Evolutionary conservation across 2,888 invertebrate genomes (phyloP).

Genomic region (Brenthis daphne): DNA sequence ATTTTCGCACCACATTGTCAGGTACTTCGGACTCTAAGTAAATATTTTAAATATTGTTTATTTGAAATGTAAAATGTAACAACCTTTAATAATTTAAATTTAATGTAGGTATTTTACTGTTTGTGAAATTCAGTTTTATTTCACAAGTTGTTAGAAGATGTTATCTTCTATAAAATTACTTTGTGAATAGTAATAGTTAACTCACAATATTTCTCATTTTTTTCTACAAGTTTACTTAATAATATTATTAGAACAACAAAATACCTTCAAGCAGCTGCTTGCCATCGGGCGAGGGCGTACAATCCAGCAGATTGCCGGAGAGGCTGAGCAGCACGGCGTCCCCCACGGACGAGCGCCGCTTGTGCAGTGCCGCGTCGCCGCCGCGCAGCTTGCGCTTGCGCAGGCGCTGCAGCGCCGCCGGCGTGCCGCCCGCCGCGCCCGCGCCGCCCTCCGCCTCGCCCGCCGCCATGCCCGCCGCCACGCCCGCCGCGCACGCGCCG

Average conservation of each 20-base stretch:
- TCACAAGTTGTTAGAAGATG: neutral
- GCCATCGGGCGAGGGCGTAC: slow-evolving; percentile 91
- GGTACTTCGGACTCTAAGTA: slow-evolving; percentile 78
- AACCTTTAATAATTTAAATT: neutral
- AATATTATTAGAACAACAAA: neutral
- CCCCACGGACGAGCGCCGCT: slow-evolving; percentile 92
- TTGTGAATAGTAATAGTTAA: no score
- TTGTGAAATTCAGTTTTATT: no score
- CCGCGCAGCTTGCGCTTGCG: slow-evolving; percentile 90
- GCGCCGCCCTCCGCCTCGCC: slow-evolving; percentile 53
- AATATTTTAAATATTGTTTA: neutral
- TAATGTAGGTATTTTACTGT: neutral
- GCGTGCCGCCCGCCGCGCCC: slow-evolving; percentile 51
- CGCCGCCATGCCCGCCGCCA: slow-evolving; percentile 45
- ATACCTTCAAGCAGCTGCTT: slow-evolving; percentile 79
- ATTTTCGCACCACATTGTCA: slow-evolving; percentile 85
- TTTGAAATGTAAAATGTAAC: neutral
- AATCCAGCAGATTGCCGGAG: slow-evolving; percentile 94
- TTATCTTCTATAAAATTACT: neutral
- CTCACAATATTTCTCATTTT: no score
- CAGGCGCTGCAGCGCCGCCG: slow-evolving; percentile 76
- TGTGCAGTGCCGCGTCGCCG: slow-evolving; percentile 83
- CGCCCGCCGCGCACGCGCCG: slow-evolving; percentile 47
- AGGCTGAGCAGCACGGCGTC: slow-evolving; percentile 92
- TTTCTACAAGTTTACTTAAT: no score